Conservation (phyloP, 2,888 invertebrate genomes). For the Athetis lepigone region DNA sequence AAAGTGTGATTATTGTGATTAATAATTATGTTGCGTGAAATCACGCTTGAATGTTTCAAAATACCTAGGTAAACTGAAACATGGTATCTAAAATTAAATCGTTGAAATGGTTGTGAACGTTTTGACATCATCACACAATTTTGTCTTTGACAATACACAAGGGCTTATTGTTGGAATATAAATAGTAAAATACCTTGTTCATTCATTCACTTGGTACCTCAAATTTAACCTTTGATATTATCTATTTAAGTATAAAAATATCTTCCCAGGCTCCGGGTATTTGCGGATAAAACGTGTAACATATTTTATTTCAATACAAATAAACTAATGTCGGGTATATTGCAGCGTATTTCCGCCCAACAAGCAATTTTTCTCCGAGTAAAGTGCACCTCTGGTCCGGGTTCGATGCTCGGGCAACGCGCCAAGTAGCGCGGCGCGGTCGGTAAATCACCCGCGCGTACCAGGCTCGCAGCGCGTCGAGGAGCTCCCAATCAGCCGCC, state of each 20-base stretch:
- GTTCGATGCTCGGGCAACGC: conserved; percentile 83
- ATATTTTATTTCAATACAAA: conserved; percentile 48
- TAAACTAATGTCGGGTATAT: conserved; percentile 61
- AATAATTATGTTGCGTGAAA: conserved; percentile 16
- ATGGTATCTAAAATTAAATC: background rate
- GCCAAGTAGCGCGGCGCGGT: conserved; percentile 83
- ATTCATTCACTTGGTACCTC: conserved; percentile 11
- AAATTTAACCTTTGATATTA: background rate
- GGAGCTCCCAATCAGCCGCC: conserved; percentile 85
- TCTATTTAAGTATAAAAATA: background rate
- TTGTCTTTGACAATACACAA: conserved; percentile 24
- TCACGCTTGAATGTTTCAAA: conserved; percentile 28
- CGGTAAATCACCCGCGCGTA: conserved; percentile 78
- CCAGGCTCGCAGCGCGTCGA: conserved; percentile 80
- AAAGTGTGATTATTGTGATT: background rate
- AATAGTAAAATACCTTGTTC: conserved; percentile 4
- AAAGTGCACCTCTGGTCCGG: conserved; percentile 77
- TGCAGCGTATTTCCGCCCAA: conserved; percentile 65
- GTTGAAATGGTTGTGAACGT: conserved; percentile 20
- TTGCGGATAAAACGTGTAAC: conserved; percentile 8
- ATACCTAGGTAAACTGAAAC: conserved; percentile 28
- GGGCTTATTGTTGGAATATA: conserved; percentile 16
- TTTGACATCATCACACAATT: conserved; percentile 39
- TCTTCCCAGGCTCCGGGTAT: background rate
- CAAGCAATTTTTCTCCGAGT: conserved; percentile 80